phyloP scores from a whole-genome alignment of 2,113 vertebrate species.

The Scolopax mira region DNA sequence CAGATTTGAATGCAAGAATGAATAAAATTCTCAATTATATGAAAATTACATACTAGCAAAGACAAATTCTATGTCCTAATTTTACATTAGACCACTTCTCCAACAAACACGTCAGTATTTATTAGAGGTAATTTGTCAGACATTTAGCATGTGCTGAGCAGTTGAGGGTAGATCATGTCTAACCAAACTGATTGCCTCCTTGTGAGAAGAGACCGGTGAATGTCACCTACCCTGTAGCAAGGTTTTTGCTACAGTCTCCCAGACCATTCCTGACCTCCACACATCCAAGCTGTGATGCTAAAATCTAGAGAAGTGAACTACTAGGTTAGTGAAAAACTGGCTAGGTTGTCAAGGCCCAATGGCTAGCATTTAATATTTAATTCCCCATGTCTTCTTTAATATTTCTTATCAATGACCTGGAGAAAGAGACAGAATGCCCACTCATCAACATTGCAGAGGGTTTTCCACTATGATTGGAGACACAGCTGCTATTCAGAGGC shows the following conservation, averaged over 20 bases:
- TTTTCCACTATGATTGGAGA: background rate
- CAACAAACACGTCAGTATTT: background rate
- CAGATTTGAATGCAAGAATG: background rate
- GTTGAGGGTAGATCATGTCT: background rate
- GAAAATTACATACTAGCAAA: background rate
- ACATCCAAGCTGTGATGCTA: background rate
- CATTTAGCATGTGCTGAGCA: background rate
- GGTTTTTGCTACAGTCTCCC: background rate
- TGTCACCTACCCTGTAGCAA: background rate
- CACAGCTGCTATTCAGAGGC: background rate
- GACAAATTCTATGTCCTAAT: background rate
- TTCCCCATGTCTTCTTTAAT: background rate
- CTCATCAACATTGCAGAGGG: background rate
- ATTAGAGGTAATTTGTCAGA: too few relatives aligned
- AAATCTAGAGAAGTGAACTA: background rate
- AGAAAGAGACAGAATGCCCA: background rate
- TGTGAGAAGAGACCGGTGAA: background rate
- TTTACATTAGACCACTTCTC: background rate
- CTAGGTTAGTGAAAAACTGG: background rate
- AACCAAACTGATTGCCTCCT: background rate
- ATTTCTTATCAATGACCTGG: background rate
- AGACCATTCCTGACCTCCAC: background rate
- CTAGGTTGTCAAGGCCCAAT: background rate
- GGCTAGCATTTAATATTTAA: background rate
- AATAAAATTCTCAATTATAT: background rate